Conservation (phyloP, 2,888 invertebrate genomes). For the Rambutsinella grinnellia region DNA sequence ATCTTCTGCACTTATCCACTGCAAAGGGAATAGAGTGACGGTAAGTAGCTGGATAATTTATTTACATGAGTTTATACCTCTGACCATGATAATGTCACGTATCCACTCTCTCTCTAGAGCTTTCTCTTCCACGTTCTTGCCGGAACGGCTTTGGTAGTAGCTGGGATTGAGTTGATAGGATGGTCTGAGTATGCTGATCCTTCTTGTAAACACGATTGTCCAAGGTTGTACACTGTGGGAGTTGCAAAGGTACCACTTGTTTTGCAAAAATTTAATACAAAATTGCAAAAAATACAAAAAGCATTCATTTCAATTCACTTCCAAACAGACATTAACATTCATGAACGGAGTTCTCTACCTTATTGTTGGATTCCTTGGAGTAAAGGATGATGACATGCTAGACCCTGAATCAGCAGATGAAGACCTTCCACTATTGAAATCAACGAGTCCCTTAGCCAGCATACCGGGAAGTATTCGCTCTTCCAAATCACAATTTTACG, state of each 20-base stretch:
- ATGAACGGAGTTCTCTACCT: conserved; percentile 56
- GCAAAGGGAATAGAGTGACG: conserved; percentile 33
- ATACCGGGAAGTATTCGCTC: conserved; percentile 19
- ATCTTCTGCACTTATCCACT: no score
- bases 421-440: conserved; percentile 25
- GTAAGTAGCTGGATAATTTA: conserved; percentile 43
- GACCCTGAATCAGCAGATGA: conserved; percentile 25
- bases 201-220: conserved; percentile 32
- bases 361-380: conserved; percentile 53
- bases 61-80: background rate
- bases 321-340: conserved; percentile 52
- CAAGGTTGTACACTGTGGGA: conserved; percentile 43
- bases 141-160: conserved; percentile 44
- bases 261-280: background rate
- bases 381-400: conserved; percentile 42
- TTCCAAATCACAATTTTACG: no score
- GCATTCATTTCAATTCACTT: no score
- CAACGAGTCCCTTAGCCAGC: conserved; percentile 7
- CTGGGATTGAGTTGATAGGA: conserved; percentile 57
- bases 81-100: background rate
- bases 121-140: conserved; percentile 47
- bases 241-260: conserved; percentile 46
- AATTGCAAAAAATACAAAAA: background rate
- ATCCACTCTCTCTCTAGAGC: conserved; percentile 23
- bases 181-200: conserved; percentile 44